These are phyloP conservation scores for Physella acuta DNA, from an alignment of 1,140 invertebrate genomes.

Conservation along the genomic window DNA sequence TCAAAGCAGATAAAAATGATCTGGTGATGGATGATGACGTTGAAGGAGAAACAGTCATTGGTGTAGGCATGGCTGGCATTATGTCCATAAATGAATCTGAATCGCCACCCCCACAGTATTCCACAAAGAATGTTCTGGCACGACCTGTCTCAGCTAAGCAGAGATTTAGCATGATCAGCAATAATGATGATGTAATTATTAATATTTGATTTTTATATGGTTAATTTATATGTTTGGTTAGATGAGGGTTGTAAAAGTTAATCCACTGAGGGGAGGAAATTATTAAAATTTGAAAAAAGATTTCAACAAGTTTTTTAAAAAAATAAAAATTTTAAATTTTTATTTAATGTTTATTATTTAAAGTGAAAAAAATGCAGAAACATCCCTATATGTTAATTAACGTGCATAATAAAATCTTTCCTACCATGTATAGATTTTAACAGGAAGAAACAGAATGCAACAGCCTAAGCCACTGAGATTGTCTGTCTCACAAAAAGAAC, in stretches of 20 bases:
- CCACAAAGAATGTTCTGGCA: background rate
- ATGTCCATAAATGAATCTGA: constrained; percentile 16
- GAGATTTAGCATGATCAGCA: constrained; percentile 41
- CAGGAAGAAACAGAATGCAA: background rate
- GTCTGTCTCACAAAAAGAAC: constrained; percentile 9
- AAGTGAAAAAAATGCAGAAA: background rate
- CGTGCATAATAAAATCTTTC: background rate
- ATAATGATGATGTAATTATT: constrained; percentile 43
- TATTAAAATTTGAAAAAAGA: too few species aligned
- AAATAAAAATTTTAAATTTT: too few species aligned
- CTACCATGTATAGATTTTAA: background rate
- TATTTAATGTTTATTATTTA: background rate
- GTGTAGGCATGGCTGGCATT: constrained; percentile 45
- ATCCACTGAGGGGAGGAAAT: too few species aligned
- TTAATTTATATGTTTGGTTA: too few species aligned
- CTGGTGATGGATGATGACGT: constrained; percentile 48
- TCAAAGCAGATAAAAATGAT: constrained; percentile 27
- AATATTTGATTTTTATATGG: too few species aligned
- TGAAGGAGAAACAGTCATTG: constrained; percentile 48
- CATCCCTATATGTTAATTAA: too few species aligned
- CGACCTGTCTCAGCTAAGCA: constrained; percentile 31
- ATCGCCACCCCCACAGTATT: background rate
- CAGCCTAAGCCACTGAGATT: background rate
- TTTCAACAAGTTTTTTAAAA: too few species aligned
- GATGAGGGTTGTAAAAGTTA: too few species aligned